Evolutionary conservation across 2,888 invertebrate species (phyloP).

Genomic region (Suillia variegata): DNA sequence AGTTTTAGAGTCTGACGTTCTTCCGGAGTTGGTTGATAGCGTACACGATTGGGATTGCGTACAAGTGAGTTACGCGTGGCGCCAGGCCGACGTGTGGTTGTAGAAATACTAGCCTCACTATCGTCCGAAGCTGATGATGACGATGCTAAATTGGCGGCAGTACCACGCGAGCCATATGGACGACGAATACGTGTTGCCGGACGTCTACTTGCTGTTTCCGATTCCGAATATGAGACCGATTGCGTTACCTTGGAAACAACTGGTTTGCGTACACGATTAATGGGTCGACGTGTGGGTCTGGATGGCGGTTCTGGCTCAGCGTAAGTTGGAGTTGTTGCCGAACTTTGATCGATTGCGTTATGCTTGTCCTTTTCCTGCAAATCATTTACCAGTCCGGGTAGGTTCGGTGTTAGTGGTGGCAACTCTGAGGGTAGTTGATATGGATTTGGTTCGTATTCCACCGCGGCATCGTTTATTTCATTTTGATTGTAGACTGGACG

Average conservation of each 20-base stretch:
- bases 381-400: constrained; percentile 68
- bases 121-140: constrained; percentile 25
- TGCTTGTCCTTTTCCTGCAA: constrained; percentile 63
- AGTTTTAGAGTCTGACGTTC: constrained; percentile 55
- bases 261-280: constrained; percentile 65
- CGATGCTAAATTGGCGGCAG: too few relatives aligned
- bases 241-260: constrained; percentile 54
- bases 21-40: constrained; percentile 59
- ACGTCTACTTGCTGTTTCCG: constrained; percentile 50
- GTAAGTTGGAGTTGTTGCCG: constrained; percentile 50
- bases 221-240: constrained; percentile 53
- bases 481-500: constrained; percentile 52
- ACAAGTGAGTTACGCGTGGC: constrained; percentile 49
- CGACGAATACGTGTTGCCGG: constrained; percentile 59
- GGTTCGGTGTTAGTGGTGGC: constrained; percentile 65
- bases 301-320: constrained; percentile 57
- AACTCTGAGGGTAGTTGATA: constrained; percentile 66
- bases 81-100: constrained; percentile 45
- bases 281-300: constrained; percentile 62
- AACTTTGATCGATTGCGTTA: constrained; percentile 47
- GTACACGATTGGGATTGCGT: constrained; percentile 59
- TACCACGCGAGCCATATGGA: constrained; percentile 53
- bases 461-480: constrained; percentile 57
- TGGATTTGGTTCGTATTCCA: constrained; percentile 61
- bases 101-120: constrained; percentile 21